Conservation (phyloP, 1,140 invertebrate species). For the Drosophila parvula region DNA sequence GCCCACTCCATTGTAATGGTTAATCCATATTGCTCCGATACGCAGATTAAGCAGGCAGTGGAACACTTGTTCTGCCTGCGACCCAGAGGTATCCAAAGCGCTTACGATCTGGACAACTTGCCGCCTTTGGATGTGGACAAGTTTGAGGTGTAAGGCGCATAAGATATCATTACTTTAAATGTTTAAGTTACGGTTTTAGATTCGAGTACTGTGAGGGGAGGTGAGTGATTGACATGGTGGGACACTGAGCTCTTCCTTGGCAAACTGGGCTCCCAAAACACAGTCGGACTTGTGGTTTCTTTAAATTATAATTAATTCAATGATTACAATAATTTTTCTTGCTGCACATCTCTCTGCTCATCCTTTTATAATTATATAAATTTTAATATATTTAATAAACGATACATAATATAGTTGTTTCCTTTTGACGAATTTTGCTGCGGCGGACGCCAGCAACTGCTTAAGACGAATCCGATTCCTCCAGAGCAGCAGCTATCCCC, state of each 20-base stretch:
- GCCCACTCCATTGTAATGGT: conserved; percentile 67
- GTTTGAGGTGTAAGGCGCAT: conserved; percentile 13
- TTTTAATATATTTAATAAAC: conserved; percentile 84
- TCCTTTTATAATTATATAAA: conserved; percentile 84
- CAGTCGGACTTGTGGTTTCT: conserved; percentile 53
- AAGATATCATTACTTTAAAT: too few relatives aligned
- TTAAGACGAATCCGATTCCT: conserved; percentile 45
- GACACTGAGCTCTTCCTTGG: background rate
- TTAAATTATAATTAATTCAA: conserved; percentile 83
- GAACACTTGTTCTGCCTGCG: conserved; percentile 71
- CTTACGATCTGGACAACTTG: conserved; percentile 55
- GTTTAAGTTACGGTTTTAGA: background rate
- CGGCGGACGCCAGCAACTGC: conserved; percentile 63
- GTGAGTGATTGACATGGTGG: background rate
- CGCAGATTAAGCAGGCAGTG: conserved; percentile 59
- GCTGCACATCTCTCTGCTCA: conserved; percentile 71
- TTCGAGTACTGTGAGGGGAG: background rate
- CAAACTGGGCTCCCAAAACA: conserved; percentile 10
- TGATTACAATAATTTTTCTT: conserved; percentile 83
- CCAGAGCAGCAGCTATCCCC: conserved; percentile 52
- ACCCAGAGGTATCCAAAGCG: conserved; percentile 52
- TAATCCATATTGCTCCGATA: conserved; percentile 78
- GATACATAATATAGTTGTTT: conserved; percentile 82
- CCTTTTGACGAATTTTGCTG: conserved; percentile 78
- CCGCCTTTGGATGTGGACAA: conserved; percentile 34